Conservation (phyloP, 1,140 invertebrate genomes). For the Cotesia chilonis region DNA sequence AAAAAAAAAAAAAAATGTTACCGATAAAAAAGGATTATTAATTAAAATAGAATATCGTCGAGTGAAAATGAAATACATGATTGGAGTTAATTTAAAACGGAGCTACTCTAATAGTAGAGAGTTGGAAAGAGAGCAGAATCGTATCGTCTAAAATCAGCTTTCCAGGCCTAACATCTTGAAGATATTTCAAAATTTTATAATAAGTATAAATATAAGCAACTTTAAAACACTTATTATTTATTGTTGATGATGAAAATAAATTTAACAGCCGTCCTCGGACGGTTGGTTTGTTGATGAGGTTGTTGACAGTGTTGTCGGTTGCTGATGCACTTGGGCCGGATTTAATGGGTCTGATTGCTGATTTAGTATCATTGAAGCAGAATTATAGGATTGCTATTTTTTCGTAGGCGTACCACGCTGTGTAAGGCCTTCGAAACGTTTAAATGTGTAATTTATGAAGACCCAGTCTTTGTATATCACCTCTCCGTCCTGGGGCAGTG, state of each 20-base stretch:
- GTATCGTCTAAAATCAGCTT: conserved; percentile 20
- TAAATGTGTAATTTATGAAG: conserved; percentile 99
- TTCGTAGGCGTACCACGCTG: conserved; percentile 83
- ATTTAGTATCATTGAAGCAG: conserved; percentile 47
- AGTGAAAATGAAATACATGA: too few relatives aligned
- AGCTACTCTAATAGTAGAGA: too few relatives aligned
- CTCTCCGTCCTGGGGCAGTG: conserved; percentile 83
- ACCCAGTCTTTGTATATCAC: conserved; percentile 97
- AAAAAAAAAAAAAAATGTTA: too few relatives aligned
- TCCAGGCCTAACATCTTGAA: conserved; percentile 17
- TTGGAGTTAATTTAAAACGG: too few relatives aligned
- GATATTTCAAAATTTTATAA: not conserved
- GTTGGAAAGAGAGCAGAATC: too few relatives aligned
- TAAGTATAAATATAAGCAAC: conserved; percentile 3
- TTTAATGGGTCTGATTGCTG: conserved; percentile 52
- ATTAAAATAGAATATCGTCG: too few relatives aligned
- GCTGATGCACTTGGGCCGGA: conserved; percentile 60
- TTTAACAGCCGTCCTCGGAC: conserved; percentile 41
- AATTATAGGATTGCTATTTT: conserved; percentile 69
- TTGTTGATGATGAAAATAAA: conserved; percentile 5
- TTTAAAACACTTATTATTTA: conserved; percentile 1
- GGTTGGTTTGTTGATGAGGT: conserved; percentile 20
- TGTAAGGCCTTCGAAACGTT: conserved; percentile 96
- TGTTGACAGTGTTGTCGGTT: conserved; percentile 51
- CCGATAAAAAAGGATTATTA: not conserved